These are phyloP conservation scores for Sceloporus tristichus DNA, from an alignment of 2,113 vertebrate genomes.

Conservation along the genomic window DNA sequence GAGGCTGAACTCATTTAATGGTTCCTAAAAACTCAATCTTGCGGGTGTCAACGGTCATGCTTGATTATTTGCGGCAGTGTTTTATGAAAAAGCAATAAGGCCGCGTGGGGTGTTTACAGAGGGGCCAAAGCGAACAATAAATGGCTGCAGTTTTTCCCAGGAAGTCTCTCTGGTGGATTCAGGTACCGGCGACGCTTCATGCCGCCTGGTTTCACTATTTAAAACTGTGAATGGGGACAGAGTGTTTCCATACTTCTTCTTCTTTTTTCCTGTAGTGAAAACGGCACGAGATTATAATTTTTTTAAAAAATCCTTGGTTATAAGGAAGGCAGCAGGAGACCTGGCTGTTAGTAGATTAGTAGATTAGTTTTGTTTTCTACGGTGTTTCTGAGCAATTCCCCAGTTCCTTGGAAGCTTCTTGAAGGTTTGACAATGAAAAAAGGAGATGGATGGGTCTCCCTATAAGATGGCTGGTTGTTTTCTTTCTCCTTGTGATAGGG, in stretches of 20 bases:
- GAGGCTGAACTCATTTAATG: slow-evolving; percentile 85
- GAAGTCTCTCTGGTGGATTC: slow-evolving; percentile 64
- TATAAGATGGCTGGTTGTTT: background rate
- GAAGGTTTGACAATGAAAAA: background rate
- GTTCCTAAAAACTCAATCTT: slow-evolving; percentile 86
- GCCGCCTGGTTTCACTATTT: slow-evolving; percentile 58
- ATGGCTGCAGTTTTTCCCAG: slow-evolving; percentile 62
- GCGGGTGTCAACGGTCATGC: slow-evolving; percentile 84
- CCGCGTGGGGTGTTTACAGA: slow-evolving; percentile 66
- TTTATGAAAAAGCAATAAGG: slow-evolving; percentile 84
- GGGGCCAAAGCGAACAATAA: slow-evolving; percentile 70
- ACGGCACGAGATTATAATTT: slow-evolving; percentile 36
- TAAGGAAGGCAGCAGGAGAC: slow-evolving; percentile 62
- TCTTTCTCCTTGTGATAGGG: background rate
- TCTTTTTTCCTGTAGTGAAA: slow-evolving; percentile 52
- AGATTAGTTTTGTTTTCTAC: slow-evolving; percentile 57
- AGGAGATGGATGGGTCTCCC: background rate
- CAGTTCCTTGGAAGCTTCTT: slow-evolving; percentile 29
- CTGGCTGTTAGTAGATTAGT: slow-evolving; percentile 53
- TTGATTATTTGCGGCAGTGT: slow-evolving; percentile 82
- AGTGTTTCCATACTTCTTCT: slow-evolving; percentile 26
- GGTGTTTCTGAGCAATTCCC: background rate
- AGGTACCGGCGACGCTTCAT: slow-evolving; percentile 54
- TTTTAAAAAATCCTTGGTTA: slow-evolving; percentile 41
- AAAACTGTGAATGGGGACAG: slow-evolving; percentile 36